Evolutionary conservation across 1,140 invertebrate genomes (phyloP).

Genomic region (Acarapis woodi): DNA sequence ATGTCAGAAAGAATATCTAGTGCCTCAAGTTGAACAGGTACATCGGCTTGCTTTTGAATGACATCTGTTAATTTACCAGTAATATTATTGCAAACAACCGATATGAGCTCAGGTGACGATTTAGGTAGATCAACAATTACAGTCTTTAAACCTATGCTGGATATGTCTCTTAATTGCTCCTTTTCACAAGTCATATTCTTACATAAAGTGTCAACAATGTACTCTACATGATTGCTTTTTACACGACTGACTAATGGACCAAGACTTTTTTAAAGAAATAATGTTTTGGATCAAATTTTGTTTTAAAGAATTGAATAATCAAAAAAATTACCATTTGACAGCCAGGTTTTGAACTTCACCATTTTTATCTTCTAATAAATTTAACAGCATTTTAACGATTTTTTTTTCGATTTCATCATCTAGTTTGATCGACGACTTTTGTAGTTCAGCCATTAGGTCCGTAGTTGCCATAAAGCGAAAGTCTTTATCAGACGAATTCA

Average conservation of each 20-base stretch:
- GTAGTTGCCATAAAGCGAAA: slow-evolving; percentile 99
- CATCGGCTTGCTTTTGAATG: slow-evolving; percentile 81
- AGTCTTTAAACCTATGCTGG: slow-evolving; percentile 83
- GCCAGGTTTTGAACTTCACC: slow-evolving; percentile 98
- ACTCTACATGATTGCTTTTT: slow-evolving; percentile 85
- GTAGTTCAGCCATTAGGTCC: slow-evolving; percentile 90
- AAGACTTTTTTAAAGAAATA: slow-evolving; percentile 30
- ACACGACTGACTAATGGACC: slow-evolving; percentile 95
- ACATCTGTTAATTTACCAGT: slow-evolving; percentile 63
- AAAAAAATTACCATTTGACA: slow-evolving; percentile 54
- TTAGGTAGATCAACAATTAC: slow-evolving; percentile 82
- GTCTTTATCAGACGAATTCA: slow-evolving; percentile 96
- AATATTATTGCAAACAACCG: slow-evolving; percentile 78
- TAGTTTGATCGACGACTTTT: slow-evolving; percentile 93
- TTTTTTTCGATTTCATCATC: slow-evolving; percentile 96
- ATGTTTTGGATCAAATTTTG: no score
- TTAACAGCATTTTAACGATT: slow-evolving; percentile 83
- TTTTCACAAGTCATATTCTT: slow-evolving; percentile 89
- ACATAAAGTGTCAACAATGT: slow-evolving; percentile 82
- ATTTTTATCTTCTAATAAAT: slow-evolving; percentile 87
- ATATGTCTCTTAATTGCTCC: slow-evolving; percentile 87
- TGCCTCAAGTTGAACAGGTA: slow-evolving; percentile 85
- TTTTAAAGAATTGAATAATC: not conserved
- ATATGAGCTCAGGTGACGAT: slow-evolving; percentile 51
- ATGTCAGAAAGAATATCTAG: slow-evolving; percentile 82